Conservation (phyloP, 2,113 vertebrate species). For the Sinocyclocheilus grahami region DNA sequence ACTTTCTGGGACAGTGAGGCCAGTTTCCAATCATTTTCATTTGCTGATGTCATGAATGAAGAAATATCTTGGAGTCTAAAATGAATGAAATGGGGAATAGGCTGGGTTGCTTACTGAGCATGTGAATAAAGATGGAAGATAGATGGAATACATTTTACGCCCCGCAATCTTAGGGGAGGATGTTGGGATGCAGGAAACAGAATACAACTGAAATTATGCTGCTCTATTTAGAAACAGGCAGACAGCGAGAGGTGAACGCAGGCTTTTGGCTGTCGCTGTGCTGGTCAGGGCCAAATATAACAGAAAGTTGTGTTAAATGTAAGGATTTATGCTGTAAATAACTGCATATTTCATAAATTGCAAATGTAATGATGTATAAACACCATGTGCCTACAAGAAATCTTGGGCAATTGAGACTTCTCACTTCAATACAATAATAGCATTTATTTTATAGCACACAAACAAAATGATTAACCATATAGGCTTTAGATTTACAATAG, state of each 20-base stretch:
- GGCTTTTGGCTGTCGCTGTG: slow-evolving; percentile 49
- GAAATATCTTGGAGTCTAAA: slow-evolving; percentile 37
- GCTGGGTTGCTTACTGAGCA: slow-evolving; percentile 55
- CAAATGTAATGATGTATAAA: not conserved
- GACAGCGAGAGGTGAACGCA: slow-evolving; percentile 56
- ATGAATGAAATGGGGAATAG: slow-evolving; percentile 47
- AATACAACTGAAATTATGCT: slow-evolving; percentile 57
- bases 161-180: slow-evolving; percentile 23
- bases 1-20: slow-evolving; percentile 60
- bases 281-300: slow-evolving; percentile 38
- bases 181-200: slow-evolving; percentile 54
- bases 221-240: slow-evolving; percentile 60
- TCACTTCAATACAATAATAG: not conserved
- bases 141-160: slow-evolving; percentile 23
- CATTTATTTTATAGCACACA: not conserved
- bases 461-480: not conserved
- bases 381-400: no score
- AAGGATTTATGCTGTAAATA: not conserved
- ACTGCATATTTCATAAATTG: not conserved
- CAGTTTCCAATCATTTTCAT: slow-evolving; percentile 63
- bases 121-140: slow-evolving; percentile 41
- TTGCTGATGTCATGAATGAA: slow-evolving; percentile 61
- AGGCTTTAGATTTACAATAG: not conserved
- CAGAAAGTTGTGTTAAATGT: slow-evolving; percentile 21
- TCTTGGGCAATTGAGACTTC: not conserved